These are phyloP conservation scores for Acinonyx jubatus DNA, from an alignment of 2,113 vertebrate genomes.

Conservation along the genomic window DNA sequence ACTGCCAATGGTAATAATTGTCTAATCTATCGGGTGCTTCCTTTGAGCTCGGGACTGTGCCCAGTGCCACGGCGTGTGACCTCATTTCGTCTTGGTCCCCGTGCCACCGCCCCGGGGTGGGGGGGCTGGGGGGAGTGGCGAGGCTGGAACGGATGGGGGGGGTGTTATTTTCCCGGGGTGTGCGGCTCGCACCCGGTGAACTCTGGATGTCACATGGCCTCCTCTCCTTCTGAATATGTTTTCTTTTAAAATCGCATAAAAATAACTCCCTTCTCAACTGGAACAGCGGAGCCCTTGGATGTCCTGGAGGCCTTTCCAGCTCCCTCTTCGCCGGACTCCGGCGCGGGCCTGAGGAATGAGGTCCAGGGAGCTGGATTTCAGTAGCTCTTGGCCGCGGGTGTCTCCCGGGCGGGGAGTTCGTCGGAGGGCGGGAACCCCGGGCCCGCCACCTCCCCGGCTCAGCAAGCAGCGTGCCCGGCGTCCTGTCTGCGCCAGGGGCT, in stretches of 20 bases:
- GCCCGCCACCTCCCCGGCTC: background rate
- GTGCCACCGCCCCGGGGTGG: too few species aligned
- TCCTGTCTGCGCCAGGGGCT: background rate
- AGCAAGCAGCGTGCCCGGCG: background rate
- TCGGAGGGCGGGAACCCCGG: background rate
- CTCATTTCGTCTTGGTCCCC: background rate
- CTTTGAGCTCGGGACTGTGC: background rate
- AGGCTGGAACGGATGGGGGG: too few species aligned
- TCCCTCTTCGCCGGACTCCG: background rate
- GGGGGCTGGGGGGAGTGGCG: background rate
- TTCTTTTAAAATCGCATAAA: constrained; percentile 60
- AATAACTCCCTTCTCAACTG: background rate
- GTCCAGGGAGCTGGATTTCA: accelerated
- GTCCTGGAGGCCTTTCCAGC: background rate
- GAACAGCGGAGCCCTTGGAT: background rate
- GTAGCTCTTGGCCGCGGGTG: background rate
- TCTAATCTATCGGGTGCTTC: background rate
- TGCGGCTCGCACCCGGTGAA: accelerated
- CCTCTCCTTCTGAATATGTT: background rate
- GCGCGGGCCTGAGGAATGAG: background rate
- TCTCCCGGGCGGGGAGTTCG: accelerated
- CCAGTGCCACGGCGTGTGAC: background rate
- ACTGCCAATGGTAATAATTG: background rate
- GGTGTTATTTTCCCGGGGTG: accelerated
- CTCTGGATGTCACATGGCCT: background rate